A percentile compares a stretch with the other conserved stretches of the same genome.
These are phyloP conservation scores for Jaculus jaculus DNA, from an alignment of 2,113 vertebrate genomes.

Conservation along the genomic window DNA sequence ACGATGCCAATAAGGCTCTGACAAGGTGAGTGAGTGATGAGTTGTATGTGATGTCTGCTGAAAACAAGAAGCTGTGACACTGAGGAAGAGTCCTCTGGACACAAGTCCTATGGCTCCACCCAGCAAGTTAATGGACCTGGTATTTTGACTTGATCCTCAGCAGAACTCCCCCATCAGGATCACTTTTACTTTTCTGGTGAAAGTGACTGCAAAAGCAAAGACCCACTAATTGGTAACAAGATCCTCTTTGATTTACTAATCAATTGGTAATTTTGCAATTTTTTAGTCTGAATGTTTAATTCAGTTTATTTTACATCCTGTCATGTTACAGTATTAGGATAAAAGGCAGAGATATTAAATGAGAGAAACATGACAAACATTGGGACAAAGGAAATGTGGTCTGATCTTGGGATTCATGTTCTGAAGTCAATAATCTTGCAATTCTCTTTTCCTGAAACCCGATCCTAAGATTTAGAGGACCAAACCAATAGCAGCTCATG, in stretches of 20 bases:
- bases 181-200: constrained; percentile 51
- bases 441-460: background rate
- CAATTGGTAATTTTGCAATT: background rate
- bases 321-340: background rate
- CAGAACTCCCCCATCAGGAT: constrained; percentile 32
- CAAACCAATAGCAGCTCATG: background rate
- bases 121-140: constrained; percentile 73
- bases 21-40: constrained; percentile 80
- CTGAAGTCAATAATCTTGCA: background rate
- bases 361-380: background rate
- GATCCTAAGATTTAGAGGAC: background rate
- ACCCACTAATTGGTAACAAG: constrained; percentile 55
- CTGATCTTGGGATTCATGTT: background rate
- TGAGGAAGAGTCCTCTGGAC: constrained; percentile 78
- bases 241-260: background rate
- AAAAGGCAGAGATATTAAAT: background rate
- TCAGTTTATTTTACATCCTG: background rate
- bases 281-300: constrained; percentile 5
- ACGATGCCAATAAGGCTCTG: constrained; percentile 82
- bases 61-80: constrained; percentile 77
- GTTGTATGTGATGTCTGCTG: constrained; percentile 77
- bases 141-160: constrained; percentile 65
- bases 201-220: constrained; percentile 43
- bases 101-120: constrained; percentile 67
- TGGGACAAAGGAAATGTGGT: background rate